These are phyloP conservation scores for Apeltes quadracus DNA, from an alignment of 2,113 vertebrate genomes.

Conservation along the genomic window DNA sequence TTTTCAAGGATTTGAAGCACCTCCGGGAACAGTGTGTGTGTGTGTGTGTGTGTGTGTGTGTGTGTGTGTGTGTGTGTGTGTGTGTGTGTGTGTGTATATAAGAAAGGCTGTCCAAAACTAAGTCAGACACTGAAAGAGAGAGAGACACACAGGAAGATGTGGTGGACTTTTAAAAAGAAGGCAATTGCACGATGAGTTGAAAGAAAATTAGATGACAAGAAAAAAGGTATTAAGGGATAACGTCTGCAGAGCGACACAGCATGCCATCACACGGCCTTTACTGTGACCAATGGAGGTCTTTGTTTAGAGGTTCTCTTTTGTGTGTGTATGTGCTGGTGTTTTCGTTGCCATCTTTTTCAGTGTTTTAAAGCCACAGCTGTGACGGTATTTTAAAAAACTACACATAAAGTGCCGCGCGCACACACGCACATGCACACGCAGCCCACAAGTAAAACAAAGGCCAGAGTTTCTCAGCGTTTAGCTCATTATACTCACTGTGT, in stretches of 20 bases:
- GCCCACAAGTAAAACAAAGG: constrained; percentile 39
- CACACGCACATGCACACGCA: background rate
- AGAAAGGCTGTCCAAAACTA: constrained; percentile 64
- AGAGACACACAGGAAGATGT: background rate
- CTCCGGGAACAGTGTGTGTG: constrained; percentile 33
- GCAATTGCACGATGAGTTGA: constrained; percentile 23
- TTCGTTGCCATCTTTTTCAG: constrained; percentile 11
- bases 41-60: constrained; percentile 15
- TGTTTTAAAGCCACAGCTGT: constrained; percentile 33
- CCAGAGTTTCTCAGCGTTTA: constrained; percentile 50
- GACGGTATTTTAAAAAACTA: constrained; percentile 40
- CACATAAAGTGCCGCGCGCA: constrained; percentile 9
- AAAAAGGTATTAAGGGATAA: constrained; percentile 31
- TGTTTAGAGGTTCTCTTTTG: constrained; percentile 23
- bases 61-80: constrained; percentile 21
- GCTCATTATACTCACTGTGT: constrained; percentile 65
- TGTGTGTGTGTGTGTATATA: constrained; percentile 17
- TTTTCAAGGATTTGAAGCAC: constrained; percentile 58
- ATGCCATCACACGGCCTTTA: constrained; percentile 6
- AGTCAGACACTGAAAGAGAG: constrained; percentile 66
- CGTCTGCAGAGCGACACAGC: background rate
- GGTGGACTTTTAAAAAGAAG: constrained; percentile 24
- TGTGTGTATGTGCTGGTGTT: background rate
- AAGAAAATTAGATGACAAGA: constrained; percentile 21
- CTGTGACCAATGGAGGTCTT: background rate